Base-by-base conservation (phyloP, 53 echinoderm and acorn worm species). In the Henricia sp. region DNA sequence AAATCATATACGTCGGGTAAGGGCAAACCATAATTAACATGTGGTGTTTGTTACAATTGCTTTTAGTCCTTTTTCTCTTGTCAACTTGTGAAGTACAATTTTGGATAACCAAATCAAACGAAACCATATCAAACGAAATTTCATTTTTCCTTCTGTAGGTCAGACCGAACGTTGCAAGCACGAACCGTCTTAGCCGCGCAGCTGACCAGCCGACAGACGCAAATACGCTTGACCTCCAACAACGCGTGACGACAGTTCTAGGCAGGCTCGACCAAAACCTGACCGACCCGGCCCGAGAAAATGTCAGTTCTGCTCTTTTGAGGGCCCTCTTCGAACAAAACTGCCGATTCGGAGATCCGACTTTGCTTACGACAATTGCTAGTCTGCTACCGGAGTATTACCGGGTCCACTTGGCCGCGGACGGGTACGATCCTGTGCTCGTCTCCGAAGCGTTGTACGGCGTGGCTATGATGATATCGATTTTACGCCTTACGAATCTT, bases 401-500 rank as follows among this genome's bases (percentile, higher is more conserved):
- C 26, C 70, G 35, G 43, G 14, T 50, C 12, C 19, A 34, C 39
- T 19, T 69, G 2, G 23, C n/a, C 21, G 11, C 14, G 12, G 46
- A 72, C 2, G 32, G 65, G 19, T 64, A 34, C 43, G 92, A 92
- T 32, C 86, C 86, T 3, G 85, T 76, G 2, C 50, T 92, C 37
- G 60, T 92, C 3, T 64, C 76, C 12, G 89, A 92, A 64, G 85
- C 72, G 17, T 67, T 92, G 39, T 92, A 80, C 62, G 92, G 89
- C 17, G 35, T 92, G 50, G 89, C 92, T 24, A 92, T 89, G 52
- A 86, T 89, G 34, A 65, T 92, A 21, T 89, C 89, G 37, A 67
- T 92, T 50, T 50, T 89, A 17, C 58, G 92, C 0, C 80, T 92
- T 13, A 68, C 89, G 3, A 84, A 85, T 62, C 70, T 92, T n/a